Conservation (phyloP, 2,113 vertebrate species). For the Sclerurus mexicanus region DNA sequence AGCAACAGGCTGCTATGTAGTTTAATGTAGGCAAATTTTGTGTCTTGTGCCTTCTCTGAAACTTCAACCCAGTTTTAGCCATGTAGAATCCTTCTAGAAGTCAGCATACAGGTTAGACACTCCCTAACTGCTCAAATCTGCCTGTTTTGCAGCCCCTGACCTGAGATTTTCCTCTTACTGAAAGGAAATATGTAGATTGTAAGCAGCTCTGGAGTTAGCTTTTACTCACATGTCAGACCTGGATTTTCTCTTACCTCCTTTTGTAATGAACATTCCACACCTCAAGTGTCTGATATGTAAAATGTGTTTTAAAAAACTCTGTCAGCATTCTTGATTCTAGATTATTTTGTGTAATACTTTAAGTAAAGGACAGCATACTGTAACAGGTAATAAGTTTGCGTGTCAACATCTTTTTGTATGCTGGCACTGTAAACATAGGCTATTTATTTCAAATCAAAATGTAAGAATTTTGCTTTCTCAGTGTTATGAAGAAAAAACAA, state of each 20-base stretch:
- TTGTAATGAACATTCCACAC: neutral
- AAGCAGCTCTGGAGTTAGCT: neutral
- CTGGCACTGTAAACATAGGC: neutral
- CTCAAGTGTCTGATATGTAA: neutral
- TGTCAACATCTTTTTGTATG: neutral
- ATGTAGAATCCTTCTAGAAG: neutral
- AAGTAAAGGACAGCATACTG: neutral
- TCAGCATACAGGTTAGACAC: neutral
- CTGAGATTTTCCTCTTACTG: neutral
- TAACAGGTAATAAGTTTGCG: neutral
- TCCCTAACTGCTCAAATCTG: neutral
- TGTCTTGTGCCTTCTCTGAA: neutral
- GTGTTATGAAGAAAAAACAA: neutral
- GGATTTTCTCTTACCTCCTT: neutral
- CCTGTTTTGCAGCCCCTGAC: neutral
- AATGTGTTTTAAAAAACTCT: neutral
- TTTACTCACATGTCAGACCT: neutral
- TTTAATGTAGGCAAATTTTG: neutral
- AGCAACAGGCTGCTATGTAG: neutral
- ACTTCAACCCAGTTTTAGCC: neutral
- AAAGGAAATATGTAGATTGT: neutral
- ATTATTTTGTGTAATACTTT: neutral
- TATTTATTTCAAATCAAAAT: neutral
- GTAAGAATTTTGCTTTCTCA: neutral
- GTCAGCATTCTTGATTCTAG: fast-evolving